Percentiles rank a stretch among this genome's conserved stretches.
Evolutionary conservation across 2,113 vertebrate species (phyloP).

Genomic region (Ceyx melanurus): DNA sequence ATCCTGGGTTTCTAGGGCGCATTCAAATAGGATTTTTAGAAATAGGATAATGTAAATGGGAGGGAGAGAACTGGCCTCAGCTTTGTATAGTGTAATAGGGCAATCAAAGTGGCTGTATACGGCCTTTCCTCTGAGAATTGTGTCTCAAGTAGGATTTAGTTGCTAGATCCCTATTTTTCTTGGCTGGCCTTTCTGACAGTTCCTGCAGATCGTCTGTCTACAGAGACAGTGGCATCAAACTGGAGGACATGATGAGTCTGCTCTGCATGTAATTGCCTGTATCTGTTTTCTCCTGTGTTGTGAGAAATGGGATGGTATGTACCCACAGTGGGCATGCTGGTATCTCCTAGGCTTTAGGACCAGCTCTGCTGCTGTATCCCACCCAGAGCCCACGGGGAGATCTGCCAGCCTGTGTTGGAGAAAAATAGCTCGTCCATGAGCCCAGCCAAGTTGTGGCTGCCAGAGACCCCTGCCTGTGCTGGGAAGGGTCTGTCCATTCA

Average conservation of each 20-base stretch:
- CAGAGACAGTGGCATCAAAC: background rate
- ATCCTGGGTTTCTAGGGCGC: background rate
- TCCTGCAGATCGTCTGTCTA: background rate
- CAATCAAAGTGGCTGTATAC: background rate
- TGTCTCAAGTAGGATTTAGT: background rate
- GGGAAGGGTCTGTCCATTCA: background rate
- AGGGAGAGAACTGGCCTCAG: background rate
- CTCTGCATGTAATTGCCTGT: background rate
- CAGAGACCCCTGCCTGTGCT: background rate
- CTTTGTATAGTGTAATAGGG: background rate
- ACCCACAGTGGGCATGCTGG: background rate
- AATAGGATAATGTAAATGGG: background rate
- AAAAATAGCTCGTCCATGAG: background rate
- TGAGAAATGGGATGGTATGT: background rate
- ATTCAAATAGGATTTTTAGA: background rate
- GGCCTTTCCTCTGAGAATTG: background rate
- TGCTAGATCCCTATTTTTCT: background rate
- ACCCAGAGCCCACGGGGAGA: background rate
- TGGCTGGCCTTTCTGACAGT: background rate
- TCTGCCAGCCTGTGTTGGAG: background rate
- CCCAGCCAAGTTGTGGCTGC: background rate
- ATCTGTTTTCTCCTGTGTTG: background rate
- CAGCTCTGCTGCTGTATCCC: background rate
- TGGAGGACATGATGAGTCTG: fast-evolving
- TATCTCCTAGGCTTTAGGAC: background rate